Conservation (phyloP, 1,140 invertebrate species). For the Pseudoatta argentina region DNA sequence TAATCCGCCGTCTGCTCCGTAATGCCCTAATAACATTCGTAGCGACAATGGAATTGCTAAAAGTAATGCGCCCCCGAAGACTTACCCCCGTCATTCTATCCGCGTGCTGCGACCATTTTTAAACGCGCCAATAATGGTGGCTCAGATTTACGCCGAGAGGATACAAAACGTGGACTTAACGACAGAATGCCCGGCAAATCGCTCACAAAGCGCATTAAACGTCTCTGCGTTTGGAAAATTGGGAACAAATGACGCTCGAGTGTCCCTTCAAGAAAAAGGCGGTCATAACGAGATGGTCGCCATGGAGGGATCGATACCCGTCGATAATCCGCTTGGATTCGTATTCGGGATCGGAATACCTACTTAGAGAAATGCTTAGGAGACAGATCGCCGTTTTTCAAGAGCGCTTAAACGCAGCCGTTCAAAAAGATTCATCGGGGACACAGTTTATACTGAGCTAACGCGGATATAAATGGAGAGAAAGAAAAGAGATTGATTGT, state of each 20-base stretch:
- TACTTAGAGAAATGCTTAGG: conserved; percentile 34
- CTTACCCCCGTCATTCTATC: conserved; percentile 19
- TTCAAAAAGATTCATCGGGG: conserved; percentile 8
- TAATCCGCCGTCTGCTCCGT: conserved; percentile 72
- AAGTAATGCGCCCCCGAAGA: conserved; percentile 54
- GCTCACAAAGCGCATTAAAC: conserved; percentile 80
- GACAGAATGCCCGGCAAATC: conserved; percentile 73
- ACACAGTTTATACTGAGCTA: neutral
- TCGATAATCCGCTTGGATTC: conserved; percentile 51
- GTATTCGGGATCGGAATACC: conserved; percentile 33
- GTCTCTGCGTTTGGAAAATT: conserved; percentile 63
- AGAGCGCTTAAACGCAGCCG: conserved; percentile 18
- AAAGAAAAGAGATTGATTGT: conserved; percentile 14
- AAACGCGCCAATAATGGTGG: conserved; percentile 52
- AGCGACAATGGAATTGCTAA: conserved; percentile 64
- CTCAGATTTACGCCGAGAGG: conserved; percentile 61
- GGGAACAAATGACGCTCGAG: conserved; percentile 66
- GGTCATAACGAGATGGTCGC: conserved; percentile 71
- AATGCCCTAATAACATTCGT: conserved; percentile 76
- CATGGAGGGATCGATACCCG: conserved; percentile 33
- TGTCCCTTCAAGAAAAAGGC: conserved; percentile 66
- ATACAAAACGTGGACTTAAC: conserved; percentile 57
- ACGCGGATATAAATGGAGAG: conserved; percentile 21
- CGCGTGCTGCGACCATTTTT: conserved; percentile 50
- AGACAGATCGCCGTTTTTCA: conserved; percentile 44